These are phyloP conservation scores for Eretmochelys imbricata DNA, from an alignment of 2,113 vertebrate genomes.

Conservation along the genomic window DNA sequence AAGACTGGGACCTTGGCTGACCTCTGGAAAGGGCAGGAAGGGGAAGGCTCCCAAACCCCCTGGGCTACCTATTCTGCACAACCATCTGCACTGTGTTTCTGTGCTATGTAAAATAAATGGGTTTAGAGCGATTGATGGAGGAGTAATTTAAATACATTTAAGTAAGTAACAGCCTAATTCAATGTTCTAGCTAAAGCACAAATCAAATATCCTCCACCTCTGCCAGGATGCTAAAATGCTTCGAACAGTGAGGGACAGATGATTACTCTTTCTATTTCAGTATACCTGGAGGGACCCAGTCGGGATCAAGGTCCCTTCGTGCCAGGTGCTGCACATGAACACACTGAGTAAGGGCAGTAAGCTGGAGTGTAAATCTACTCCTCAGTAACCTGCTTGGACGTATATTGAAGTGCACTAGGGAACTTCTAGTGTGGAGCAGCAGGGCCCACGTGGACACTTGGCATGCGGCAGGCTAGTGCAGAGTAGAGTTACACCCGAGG, in stretches of 20 bases:
- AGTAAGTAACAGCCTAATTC: not conserved
- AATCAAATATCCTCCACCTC: not conserved
- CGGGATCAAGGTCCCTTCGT: not conserved
- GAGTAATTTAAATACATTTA: not conserved
- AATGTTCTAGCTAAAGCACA: not conserved
- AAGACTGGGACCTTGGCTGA: not conserved
- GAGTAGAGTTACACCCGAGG: not conserved
- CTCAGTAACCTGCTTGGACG: not conserved
- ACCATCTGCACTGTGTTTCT: not conserved
- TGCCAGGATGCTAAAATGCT: not conserved
- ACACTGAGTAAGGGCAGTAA: not conserved
- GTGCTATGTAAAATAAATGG: not conserved
- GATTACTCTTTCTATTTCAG: constrained; percentile 2
- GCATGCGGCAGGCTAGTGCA: not conserved
- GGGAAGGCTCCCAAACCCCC: not conserved
- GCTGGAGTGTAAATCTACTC: not conserved
- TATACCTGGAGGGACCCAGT: not conserved
- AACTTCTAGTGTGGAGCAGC: not conserved
- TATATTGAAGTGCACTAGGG: not conserved
- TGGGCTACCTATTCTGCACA: not conserved
- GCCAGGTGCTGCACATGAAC: not conserved
- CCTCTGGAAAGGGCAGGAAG: not conserved
- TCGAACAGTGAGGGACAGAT: not conserved
- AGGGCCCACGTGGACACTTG: too few species aligned
- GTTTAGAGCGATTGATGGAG: not conserved